Conservation (phyloP, 2,113 vertebrate genomes). For the Oreochromis spilurus region DNA sequence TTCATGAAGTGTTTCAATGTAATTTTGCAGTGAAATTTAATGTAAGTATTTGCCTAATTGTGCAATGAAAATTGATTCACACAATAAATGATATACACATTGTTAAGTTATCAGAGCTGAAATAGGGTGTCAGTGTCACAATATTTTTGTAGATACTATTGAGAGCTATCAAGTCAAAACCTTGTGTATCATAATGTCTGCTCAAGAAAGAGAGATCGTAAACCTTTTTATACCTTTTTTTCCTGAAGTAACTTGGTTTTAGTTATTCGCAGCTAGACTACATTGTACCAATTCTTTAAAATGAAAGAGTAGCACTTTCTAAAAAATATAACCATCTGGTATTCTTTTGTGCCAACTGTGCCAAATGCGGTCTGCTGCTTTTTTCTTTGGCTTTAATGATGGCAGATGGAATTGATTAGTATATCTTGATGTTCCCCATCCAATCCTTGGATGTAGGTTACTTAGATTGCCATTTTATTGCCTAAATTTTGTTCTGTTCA, state of each 20-base stretch:
- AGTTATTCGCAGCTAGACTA: not conserved
- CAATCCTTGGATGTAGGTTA: not conserved
- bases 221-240: not conserved
- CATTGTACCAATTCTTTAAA: not conserved
- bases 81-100: not conserved
- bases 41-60: not conserved
- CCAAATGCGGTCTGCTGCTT: rapidly evolving
- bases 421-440: not conserved
- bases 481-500: not conserved
- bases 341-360: not conserved
- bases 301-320: not conserved
- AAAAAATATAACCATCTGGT: not conserved
- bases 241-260: not conserved
- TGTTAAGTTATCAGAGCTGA: not conserved
- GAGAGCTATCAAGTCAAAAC: not conserved
- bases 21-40: not conserved
- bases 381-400: not conserved
- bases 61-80: not conserved
- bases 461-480: not conserved
- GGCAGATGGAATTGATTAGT: not conserved
- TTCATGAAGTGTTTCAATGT: not conserved
- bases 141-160: not conserved
- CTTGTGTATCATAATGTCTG: not conserved
- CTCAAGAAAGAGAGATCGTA: not conserved
- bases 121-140: not conserved